Base-by-base conservation (phyloP, 2,888 invertebrate species). In the Hydroisotoma schaefferi region DNA sequence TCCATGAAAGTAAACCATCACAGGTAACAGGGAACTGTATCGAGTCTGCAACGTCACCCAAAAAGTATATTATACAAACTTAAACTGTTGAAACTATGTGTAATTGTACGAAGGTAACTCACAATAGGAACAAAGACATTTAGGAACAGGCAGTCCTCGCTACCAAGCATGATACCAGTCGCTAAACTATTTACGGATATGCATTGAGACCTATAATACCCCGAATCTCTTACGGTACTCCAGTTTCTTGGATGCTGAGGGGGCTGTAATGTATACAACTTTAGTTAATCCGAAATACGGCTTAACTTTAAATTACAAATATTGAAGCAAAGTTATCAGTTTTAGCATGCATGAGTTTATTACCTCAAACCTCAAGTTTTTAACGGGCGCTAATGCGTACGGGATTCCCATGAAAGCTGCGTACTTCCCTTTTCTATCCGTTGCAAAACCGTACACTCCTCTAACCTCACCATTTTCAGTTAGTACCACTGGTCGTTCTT, bases 1-100 rank as follows among this genome's bases (percentile, higher is more conserved):
- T 12, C 67, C 64, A 38, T 67, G 67, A 2, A 67, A 38, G 46
- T 56, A 59, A 1, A 67, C 61, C 48, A 63, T 55, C 0, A 57
- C 52, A 2, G 67, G 56, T 26, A 59, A 43, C 5, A 37, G 44
- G 29, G 25, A 22, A 4, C 3, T 33, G n/a, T 25, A 18, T 47
- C 38, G 25, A 27, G 18, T 57, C 57, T 55, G 12, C 43, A 43
- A 6, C 43, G 6, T 43, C 18, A 15, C n/a, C 6, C 8, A 15
- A 20, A 10, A 43, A 43, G 20, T 43, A 18, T 43, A 15, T 33
- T 33, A 33, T 43, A 18, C 12, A 43, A n/a, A 15, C 18, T n/a
- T 15, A 43, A 43, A 43, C 6, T 20, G 18, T 33, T 6, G 15
- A 33, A 33, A 33, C 33, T 33, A 15, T 33, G 33, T 10, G 15